These are phyloP conservation scores for Synergus umbraculus DNA, from an alignment of 2,888 invertebrate genomes.

Conservation along the genomic window DNA sequence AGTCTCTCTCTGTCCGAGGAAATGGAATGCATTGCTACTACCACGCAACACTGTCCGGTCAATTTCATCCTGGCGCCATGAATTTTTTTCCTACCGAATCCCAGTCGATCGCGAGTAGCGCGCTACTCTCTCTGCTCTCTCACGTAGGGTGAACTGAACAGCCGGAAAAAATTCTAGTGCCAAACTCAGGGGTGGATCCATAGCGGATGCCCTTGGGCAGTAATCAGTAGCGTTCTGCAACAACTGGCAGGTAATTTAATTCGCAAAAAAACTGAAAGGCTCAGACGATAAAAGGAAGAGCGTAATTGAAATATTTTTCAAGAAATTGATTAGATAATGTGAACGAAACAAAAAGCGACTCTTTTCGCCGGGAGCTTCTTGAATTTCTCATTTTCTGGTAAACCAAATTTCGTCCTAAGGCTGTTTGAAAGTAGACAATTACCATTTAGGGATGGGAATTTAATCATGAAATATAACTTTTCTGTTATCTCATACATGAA, in stretches of 20 bases:
- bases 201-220: slow-evolving; percentile 37
- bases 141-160: not conserved
- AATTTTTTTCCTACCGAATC: slow-evolving; percentile 52
- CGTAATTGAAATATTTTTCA: slow-evolving; percentile 37
- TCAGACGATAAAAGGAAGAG: slow-evolving; percentile 1
- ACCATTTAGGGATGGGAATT: not conserved
- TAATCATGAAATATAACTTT: not conserved
- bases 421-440: not conserved
- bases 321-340: slow-evolving; percentile 31
- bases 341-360: slow-evolving; percentile 13
- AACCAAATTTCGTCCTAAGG: slow-evolving; percentile 19
- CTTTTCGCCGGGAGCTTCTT: slow-evolving; percentile 9
- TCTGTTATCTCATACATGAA: no score
- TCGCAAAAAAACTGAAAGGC: slow-evolving; percentile 24
- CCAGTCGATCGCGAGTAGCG: slow-evolving; percentile 31
- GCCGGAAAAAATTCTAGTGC: slow-evolving; percentile 23
- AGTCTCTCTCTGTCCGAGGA: slow-evolving; percentile 58
- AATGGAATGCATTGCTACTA: slow-evolving; percentile 62
- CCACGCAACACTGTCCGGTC: slow-evolving; percentile 55
- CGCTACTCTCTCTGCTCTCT: not conserved
- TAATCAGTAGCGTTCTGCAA: slow-evolving; percentile 37
- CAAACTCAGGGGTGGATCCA: slow-evolving; percentile 22
- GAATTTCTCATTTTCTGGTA: not conserved
- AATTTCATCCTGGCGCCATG: slow-evolving; percentile 60
- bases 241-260: slow-evolving; percentile 40